Conservation (phyloP, 2,797 vertebrate genomes). For the Tangara arthus region DNA sequence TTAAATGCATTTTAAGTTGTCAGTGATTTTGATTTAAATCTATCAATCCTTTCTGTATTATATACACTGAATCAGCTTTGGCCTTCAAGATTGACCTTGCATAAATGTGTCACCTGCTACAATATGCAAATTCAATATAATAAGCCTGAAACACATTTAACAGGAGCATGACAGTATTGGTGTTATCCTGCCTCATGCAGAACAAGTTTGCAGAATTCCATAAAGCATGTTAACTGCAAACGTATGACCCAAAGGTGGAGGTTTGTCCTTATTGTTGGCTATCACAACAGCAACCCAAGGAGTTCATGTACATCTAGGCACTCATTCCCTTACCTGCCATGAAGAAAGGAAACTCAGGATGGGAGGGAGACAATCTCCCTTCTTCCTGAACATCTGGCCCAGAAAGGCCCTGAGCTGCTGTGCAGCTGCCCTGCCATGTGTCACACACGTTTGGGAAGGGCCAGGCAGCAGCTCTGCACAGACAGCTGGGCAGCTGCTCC, state of each 20-base stretch:
- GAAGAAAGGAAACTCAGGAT: background rate
- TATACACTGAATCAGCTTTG: background rate
- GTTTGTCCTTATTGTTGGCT: background rate
- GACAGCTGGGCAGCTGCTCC: background rate
- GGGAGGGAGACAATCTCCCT: fast-evolving
- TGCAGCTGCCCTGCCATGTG: background rate
- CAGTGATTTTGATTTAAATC: background rate
- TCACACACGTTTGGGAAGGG: fast-evolving
- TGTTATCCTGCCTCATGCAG: background rate
- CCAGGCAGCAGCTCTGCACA: background rate
- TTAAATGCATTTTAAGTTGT: background rate
- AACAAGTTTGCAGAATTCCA: background rate
- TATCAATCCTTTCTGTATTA: background rate
- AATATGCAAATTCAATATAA: background rate
- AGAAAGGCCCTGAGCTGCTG: background rate
- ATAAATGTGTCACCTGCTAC: background rate
- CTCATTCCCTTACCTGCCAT: background rate
- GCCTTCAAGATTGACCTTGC: background rate
- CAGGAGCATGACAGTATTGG: background rate
- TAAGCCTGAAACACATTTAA: background rate
- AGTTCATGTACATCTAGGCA: background rate
- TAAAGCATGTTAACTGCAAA: background rate
- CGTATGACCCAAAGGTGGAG: background rate
- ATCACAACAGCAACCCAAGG: background rate
- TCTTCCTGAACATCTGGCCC: too few species aligned